Percentiles rank a stretch among this genome's conserved stretches.
These are phyloP conservation scores for Tortricodes alternella DNA, from an alignment of 2,888 invertebrate genomes.

Conservation along the genomic window DNA sequence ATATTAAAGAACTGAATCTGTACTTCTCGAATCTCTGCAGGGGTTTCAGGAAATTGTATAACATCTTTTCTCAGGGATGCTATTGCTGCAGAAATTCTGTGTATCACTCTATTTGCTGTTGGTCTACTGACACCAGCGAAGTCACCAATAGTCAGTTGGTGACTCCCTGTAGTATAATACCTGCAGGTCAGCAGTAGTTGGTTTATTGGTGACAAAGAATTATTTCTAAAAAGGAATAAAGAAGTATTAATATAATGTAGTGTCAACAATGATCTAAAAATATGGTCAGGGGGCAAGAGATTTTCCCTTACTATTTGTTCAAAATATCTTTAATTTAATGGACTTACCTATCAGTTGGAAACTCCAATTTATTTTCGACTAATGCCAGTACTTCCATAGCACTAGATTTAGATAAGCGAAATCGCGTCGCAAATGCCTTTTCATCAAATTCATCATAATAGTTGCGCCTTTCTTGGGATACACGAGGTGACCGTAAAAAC, in stretches of 20 bases:
- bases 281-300: no score
- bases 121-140: not conserved
- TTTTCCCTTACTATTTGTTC: no score
- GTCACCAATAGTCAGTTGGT: not conserved
- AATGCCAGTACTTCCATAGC: not conserved
- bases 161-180: not conserved
- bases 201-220: not conserved
- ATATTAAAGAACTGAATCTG: constrained; percentile 18
- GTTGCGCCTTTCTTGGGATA: not conserved
- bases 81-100: not conserved
- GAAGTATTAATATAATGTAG: no score
- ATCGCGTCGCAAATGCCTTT: not conserved
- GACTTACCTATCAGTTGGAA: not conserved
- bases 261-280: no score
- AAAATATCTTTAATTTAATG: not conserved
- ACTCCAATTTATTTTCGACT: not conserved
- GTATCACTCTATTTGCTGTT: not conserved
- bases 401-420: not conserved
- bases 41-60: not conserved
- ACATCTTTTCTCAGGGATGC: not conserved
- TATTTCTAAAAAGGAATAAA: not conserved
- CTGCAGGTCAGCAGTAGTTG: not conserved
- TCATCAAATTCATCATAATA: not conserved
- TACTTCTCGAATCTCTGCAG: constrained; percentile 10
- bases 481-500: not conserved